Evolutionary conservation across 1,140 invertebrate species (phyloP).

Genomic region (Achatina immaculata): DNA sequence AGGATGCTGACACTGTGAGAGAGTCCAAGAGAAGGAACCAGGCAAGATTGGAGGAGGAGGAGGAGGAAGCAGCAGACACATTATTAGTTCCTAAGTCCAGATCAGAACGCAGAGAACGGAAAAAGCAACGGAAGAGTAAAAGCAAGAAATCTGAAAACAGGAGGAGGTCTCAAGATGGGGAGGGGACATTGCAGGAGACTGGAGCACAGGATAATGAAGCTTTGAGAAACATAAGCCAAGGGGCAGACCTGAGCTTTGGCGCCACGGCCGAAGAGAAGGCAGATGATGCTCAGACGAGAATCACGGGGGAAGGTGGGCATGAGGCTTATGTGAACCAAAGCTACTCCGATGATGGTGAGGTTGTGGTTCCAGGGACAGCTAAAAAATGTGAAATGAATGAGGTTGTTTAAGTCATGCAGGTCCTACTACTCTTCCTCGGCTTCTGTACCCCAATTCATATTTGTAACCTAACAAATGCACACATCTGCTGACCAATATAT

Average conservation of each 20-base stretch:
- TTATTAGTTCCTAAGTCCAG: not conserved
- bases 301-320: not conserved
- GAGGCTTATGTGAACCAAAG: not conserved
- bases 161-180: not conserved
- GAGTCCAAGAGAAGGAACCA: not conserved
- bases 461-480: too few relatives aligned
- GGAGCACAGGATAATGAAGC: not conserved
- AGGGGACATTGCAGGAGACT: not conserved
- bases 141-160: slow-evolving; percentile 12
- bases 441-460: too few relatives aligned
- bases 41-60: not conserved
- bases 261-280: not conserved
- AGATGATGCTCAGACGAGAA: not conserved
- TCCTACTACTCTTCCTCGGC: too few relatives aligned
- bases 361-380: not conserved
- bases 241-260: not conserved
- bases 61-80: not conserved
- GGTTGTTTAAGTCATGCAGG: slow-evolving; percentile 6
- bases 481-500: too few relatives aligned
- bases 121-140: slow-evolving; percentile 21
- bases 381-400: slow-evolving; percentile 17
- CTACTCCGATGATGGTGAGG: not conserved
- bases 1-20: not conserved
- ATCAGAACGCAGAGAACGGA: slow-evolving; percentile 7
- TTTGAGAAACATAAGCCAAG: not conserved